phyloP scores from a whole-genome alignment of 2,888 invertebrate genomes.

The Rhogogaster chlorosoma region DNA sequence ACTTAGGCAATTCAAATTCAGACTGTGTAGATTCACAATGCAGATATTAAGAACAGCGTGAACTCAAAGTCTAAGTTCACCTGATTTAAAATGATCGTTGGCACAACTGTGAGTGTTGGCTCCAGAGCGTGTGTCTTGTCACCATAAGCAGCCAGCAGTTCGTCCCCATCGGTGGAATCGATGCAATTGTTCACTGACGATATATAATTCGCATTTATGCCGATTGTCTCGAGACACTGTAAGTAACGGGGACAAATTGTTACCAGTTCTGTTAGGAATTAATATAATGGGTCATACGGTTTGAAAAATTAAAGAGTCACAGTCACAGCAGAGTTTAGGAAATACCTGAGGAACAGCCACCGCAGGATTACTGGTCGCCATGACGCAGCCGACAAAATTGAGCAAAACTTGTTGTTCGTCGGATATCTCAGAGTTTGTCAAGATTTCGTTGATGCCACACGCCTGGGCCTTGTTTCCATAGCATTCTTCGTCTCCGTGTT shows the following conservation, averaged over 20 bases:
- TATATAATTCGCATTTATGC: constrained; percentile 62
- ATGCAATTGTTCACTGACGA: constrained; percentile 68
- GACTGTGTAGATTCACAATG: neutral
- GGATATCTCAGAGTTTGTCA: constrained; percentile 59
- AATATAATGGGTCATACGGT: neutral
- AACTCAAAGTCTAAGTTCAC: constrained; percentile 63
- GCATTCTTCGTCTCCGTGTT: constrained; percentile 80
- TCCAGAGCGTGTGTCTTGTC: constrained; percentile 70
- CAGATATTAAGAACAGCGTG: neutral
- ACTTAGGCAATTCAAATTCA: neutral
- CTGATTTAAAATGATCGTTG: constrained; percentile 76
- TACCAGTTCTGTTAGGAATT: neutral
- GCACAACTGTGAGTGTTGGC: constrained; percentile 74
- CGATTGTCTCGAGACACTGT: constrained; percentile 74
- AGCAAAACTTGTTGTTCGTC: constrained; percentile 54
- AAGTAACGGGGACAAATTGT: constrained; percentile 53
- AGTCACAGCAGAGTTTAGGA: constrained; percentile 17
- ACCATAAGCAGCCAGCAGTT: constrained; percentile 74
- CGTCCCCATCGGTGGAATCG: constrained; percentile 66
- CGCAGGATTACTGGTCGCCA: constrained; percentile 68
- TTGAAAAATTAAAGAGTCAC: neutral
- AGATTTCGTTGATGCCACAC: constrained; percentile 76
- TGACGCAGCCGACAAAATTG: constrained; percentile 76
- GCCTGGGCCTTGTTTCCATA: constrained; percentile 79
- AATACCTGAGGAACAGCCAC: constrained; percentile 66